Percentiles rank a stretch among this genome's conserved stretches.
Evolutionary conservation across 2,888 invertebrate species (phyloP).

Genomic region (Morpho helenor): DNA sequence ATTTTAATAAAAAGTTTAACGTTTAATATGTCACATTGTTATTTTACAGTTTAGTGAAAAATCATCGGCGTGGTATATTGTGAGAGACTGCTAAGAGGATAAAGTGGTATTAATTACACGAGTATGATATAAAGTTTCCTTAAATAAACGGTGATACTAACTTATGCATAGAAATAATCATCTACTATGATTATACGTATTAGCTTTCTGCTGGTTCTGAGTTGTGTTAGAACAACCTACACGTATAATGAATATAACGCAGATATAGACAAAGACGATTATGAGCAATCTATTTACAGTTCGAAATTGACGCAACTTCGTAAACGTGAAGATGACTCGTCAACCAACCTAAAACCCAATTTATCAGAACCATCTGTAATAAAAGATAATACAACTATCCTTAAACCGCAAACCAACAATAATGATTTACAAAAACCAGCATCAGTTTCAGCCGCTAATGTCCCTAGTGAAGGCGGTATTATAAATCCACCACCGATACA

Average conservation of each 20-base stretch:
- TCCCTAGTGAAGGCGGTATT: conserved; percentile 4
- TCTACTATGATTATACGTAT: conserved; percentile 24
- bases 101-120: conserved; percentile 13
- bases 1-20: no score
- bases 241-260: conserved; percentile 10
- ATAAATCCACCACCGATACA: neutral
- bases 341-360: neutral
- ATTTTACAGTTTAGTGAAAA: neutral
- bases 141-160: neutral
- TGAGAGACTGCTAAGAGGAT: conserved; percentile 1
- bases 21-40: neutral
- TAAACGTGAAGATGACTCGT: conserved; percentile 16
- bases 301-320: conserved; percentile 1
- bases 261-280: neutral
- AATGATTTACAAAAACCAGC: neutral
- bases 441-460: neutral
- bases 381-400: conserved; percentile 1
- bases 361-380: neutral
- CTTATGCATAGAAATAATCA: conserved; percentile 4
- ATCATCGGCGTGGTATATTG: neutral
- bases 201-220: conserved; percentile 19
- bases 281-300: neutral
- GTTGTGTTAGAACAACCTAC: conserved; percentile 19
- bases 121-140: conserved; percentile 3
- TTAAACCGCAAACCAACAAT: neutral